These are phyloP conservation scores for Hydractinia symbiolongicarpus DNA, from an alignment of 30 jellyfish, hydroid and myxozoan genomes.

Conservation along the genomic window DNA sequence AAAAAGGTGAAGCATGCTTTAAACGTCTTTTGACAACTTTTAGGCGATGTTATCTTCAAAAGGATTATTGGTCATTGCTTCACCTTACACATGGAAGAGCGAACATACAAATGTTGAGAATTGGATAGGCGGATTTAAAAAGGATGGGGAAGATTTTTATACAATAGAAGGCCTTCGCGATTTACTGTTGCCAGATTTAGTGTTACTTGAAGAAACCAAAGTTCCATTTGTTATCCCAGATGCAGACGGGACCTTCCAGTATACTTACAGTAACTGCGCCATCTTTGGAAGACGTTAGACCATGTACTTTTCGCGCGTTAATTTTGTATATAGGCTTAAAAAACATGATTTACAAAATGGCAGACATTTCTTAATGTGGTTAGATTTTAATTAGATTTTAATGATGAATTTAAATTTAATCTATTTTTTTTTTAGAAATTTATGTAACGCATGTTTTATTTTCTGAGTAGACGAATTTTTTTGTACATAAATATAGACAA, in stretches of 20 bases:
- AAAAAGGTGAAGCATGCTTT: no score
- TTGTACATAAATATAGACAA: no score
- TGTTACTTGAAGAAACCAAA: slow-evolving; percentile 2
- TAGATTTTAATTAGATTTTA: no score
- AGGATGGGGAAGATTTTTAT: slow-evolving; percentile 20
- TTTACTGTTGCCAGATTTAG: slow-evolving; percentile 21
- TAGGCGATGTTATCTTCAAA: slow-evolving; percentile 19
- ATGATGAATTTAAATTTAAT: no score
- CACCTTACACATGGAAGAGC: slow-evolving; percentile 30
- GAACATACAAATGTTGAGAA: slow-evolving; percentile 15
- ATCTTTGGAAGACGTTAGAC: slow-evolving; percentile 12
- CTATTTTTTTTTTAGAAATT: no score
- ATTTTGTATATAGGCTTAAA: no score
- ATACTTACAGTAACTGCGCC: slow-evolving; percentile 37
- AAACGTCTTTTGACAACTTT: neutral
- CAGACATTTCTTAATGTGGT: no score
- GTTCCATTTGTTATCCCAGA: slow-evolving; percentile 35
- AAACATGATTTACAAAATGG: no score
- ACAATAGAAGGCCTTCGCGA: slow-evolving; percentile 22
- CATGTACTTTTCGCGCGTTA: no score
- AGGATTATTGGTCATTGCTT: slow-evolving; percentile 17
- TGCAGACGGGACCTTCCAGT: slow-evolving; percentile 39
- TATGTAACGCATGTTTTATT: no score
- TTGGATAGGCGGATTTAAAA: slow-evolving; percentile 32
- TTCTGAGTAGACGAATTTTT: no score